Evolutionary conservation across 37 sponge, comb jelly and placozoan genomes (phyloP).

Genomic region (Hormiphora californensis): DNA sequence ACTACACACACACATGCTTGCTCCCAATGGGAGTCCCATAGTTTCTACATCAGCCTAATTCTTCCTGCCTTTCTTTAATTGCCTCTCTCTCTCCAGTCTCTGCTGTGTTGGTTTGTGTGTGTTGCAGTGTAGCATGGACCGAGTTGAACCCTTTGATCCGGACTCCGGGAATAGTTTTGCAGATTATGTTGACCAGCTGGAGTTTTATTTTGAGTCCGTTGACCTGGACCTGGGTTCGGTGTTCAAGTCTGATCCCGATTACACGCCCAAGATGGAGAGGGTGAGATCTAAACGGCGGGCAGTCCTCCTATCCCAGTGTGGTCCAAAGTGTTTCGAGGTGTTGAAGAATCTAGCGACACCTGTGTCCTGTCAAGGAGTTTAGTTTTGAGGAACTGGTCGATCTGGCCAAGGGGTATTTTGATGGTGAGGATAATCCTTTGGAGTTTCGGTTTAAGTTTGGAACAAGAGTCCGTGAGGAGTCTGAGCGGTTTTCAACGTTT

Average conservation of each 20-base stretch:
- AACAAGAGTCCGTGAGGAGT: not conserved
- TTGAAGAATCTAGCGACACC: not conserved
- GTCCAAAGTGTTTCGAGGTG: not conserved
- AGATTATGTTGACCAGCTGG: not conserved
- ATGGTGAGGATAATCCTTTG: not conserved
- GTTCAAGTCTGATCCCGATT: not conserved
- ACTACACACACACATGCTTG: too few species aligned
- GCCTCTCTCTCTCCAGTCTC: too few species aligned
- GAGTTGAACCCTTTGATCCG: not conserved
- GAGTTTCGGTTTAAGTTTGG: not conserved
- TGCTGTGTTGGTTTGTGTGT: too few species aligned
- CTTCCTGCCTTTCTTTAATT: too few species aligned
- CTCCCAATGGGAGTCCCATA: too few species aligned
- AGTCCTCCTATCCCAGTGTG: not conserved
- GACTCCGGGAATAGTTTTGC: not conserved
- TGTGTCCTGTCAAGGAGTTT: not conserved
- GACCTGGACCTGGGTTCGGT: not conserved
- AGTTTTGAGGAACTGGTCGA: not conserved
- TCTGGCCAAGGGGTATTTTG: not conserved
- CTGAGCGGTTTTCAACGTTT: not conserved
- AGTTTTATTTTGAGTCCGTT: constrained; percentile 4
- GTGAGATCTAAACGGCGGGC: not conserved
- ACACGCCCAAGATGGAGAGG: not conserved
- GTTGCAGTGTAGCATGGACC: too few species aligned
- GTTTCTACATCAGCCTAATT: too few species aligned